These are phyloP conservation scores for Spongia lamella DNA, from an alignment of 37 sponge, comb jelly and placozoan genomes.

Conservation along the genomic window DNA sequence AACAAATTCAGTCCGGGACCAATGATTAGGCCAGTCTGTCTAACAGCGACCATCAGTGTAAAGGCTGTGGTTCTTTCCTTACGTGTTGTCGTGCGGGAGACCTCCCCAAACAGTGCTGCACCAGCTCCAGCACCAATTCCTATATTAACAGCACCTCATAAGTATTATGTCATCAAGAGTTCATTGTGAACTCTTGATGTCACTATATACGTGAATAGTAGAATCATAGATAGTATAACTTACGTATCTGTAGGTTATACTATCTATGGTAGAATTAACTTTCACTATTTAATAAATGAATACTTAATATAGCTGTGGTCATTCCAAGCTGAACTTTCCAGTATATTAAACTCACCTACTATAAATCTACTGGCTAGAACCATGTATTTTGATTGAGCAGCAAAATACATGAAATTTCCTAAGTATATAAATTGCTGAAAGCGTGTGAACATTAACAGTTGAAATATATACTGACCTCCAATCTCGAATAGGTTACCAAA, in stretches of 20 bases:
- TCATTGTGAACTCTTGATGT: too few relatives aligned
- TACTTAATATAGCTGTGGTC: too few relatives aligned
- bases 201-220: neutral
- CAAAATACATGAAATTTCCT: constrained; percentile 88
- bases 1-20: constrained; percentile 89
- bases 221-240: too few relatives aligned
- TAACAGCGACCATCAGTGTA: constrained; percentile 60
- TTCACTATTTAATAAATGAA: too few relatives aligned
- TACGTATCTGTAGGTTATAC: too few relatives aligned
- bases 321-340: too few relatives aligned
- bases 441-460: too few relatives aligned
- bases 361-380: constrained; percentile 73
- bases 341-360: constrained; percentile 32
- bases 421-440: too few relatives aligned
- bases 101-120: constrained; percentile 73
- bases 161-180: too few relatives aligned
- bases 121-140: constrained; percentile 89
- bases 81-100: constrained; percentile 69
- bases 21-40: constrained; percentile 75
- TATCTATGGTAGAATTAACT: neutral
- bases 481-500: constrained; percentile 80
- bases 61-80: constrained; percentile 72
- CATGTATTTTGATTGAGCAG: constrained; percentile 71
- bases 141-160: too few relatives aligned
- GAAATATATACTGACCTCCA: constrained; percentile 66